These are phyloP conservation scores for Desmophyllum pertusum DNA, from an alignment of 92 coral and sea anemone species.

Conservation along the genomic window DNA sequence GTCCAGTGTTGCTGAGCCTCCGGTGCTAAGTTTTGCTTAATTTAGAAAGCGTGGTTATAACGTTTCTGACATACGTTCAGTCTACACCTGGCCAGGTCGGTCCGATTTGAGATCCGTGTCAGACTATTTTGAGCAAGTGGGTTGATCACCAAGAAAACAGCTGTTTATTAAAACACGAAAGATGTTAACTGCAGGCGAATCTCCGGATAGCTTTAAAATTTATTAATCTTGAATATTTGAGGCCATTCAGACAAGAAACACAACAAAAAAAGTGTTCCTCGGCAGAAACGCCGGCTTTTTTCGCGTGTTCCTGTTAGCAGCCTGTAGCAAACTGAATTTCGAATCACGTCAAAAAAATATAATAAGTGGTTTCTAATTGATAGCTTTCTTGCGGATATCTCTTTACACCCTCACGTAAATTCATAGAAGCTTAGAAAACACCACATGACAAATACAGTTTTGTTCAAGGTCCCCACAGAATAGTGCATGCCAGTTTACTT, in stretches of 20 bases:
- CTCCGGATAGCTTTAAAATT: neutral
- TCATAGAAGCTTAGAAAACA: neutral
- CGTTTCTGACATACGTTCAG: constrained; percentile 6
- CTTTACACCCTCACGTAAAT: neutral
- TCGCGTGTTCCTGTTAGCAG: neutral
- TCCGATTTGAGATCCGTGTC: neutral
- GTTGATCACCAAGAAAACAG: constrained; percentile 1
- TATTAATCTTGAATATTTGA: neutral
- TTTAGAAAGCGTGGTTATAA: constrained; percentile 1
- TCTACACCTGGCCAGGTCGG: constrained; percentile 19
- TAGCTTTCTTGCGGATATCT: neutral
- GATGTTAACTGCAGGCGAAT: neutral
- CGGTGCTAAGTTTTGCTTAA: neutral
- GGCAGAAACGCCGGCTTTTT: neutral
- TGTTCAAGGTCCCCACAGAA: neutral
- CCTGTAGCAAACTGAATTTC: neutral
- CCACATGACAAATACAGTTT: neutral
- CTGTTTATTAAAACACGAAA: neutral
- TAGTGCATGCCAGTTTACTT: neutral
- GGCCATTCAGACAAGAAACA: neutral
- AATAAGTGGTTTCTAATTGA: neutral
- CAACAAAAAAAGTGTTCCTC: neutral
- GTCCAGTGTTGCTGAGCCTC: constrained; percentile 4
- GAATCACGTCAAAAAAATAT: neutral
- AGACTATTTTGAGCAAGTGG: neutral